Percentiles rank a stretch among this genome's conserved stretches.
phyloP scores from a whole-genome alignment of 2,113 vertebrate species.

The Oreochromis aureus region DNA sequence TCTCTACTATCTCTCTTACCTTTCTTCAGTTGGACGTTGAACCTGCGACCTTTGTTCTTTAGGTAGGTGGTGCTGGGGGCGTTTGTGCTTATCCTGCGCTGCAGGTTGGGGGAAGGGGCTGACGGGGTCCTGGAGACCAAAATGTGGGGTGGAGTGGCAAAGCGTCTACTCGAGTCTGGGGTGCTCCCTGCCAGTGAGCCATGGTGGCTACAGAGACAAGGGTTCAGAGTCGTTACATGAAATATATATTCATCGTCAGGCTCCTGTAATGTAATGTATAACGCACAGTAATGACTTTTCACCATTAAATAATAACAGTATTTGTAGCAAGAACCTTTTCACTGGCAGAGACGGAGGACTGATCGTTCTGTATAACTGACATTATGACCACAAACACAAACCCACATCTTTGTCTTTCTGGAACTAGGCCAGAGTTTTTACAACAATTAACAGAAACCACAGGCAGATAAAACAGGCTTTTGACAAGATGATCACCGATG shows the following conservation, averaged over 20 bases:
- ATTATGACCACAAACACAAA: neutral
- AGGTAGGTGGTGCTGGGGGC: slow-evolving; percentile 69
- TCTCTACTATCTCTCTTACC: slow-evolving; percentile 59
- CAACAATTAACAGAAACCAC: neutral
- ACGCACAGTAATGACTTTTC: neutral
- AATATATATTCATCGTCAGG: neutral
- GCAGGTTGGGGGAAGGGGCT: slow-evolving; percentile 68
- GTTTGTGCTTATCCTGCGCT: slow-evolving; percentile 71
- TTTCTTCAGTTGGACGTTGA: slow-evolving; percentile 91
- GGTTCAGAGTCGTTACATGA: neutral
- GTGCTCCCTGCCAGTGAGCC: slow-evolving; percentile 48
- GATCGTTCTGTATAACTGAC: neutral
- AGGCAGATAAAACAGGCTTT: neutral
- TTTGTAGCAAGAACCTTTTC: neutral
- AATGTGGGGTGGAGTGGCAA: slow-evolving; percentile 74
- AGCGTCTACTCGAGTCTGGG: slow-evolving; percentile 54
- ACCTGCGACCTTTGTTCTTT: slow-evolving; percentile 85
- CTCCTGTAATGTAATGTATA: accelerated
- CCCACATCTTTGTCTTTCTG: neutral
- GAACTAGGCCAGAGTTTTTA: neutral
- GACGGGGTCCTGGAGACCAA: slow-evolving; percentile 73
- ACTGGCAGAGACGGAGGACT: neutral
- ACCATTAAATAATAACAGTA: neutral
- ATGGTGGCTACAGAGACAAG: slow-evolving; percentile 18
- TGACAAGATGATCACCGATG: neutral